Base-by-base conservation (phyloP, 1,140 invertebrate species). In the Uloborus diversus region DNA sequence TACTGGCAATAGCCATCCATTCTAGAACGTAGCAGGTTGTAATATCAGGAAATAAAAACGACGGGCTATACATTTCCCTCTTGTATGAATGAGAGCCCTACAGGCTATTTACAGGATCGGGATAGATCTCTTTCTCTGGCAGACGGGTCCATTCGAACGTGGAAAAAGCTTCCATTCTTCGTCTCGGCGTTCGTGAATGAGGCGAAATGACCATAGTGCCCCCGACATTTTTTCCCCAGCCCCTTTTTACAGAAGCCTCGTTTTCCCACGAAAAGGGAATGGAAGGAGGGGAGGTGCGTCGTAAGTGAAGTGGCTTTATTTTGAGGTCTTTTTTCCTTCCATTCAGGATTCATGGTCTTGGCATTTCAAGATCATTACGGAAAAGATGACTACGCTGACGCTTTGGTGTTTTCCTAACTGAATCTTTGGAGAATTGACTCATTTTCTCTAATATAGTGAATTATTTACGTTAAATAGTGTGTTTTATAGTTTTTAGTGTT, bases 41-140 rank as follows among this genome's bases (percentile, higher is more conserved):
- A 57, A 53, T 53, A 70, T 70, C 68, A n/a, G 27, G 33, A 70
- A 70, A 70, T 70, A 70, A 70, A 70, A 70, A 30, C 9, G 27
- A 56, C 57, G n/a, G 47, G 28, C 51, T 42, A 35, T 70, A 70
- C 57, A 70, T 70, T 70, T 70, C 68, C 37, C 32, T 25, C n/a
- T 9, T 9, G 51, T 30, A 32, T 37, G 30, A 37, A 27, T 33
- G 33, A 70, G 30, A 37, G 68, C 35, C 20, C 25, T 4, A n/a
- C 28, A 23, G 33, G 68, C 68, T 70, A 70, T 70, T 70, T 70
- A 70, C 51, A 42, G 66, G 64, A 20, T 64, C 25, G 23, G 56
- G 23, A 28, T 11, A 13, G 25, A 4, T 9, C 23, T 37, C 30
- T 35, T 64, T 64, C 37, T 33, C 17, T 20, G 51, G 51, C 28